Evolutionary conservation across 1,140 invertebrate genomes (phyloP), one percentile per base, ranked within the genome.

Genomic region (Batillaria attramentaria): DNA sequence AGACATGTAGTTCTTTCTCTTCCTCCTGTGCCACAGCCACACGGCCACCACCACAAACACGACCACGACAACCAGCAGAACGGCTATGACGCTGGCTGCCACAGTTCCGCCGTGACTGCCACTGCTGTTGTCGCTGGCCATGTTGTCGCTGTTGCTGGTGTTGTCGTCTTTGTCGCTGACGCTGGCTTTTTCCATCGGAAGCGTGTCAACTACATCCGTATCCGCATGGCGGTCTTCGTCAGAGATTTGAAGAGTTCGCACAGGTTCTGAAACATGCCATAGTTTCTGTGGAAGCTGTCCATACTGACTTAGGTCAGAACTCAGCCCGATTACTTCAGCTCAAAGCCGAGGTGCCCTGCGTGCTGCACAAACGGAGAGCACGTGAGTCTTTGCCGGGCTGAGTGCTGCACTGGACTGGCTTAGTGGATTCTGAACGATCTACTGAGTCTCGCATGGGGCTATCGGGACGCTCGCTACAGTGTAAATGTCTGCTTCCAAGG

Each of bases 1-100:
- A 10, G 73, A 70, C 68, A 39, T 42, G 3, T 28, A 75, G 35
- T 75, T 62, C 57, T 74, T 43, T 24, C 57, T 75, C 37, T 54
- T 62, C 73, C 57, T 24, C 35, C 39, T 60, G 41, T 42, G 31
- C 54, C 60, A 6, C 35, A 75, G 13, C 73, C 54, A 65, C 73
- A 75, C 10, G 10, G 42, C 42, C n/a, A 62, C 37, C 37, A 62
- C 3, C 16, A 41, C 73, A 31, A 2, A 70, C 41, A 18, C 24
- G 31, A n/a, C 54, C 39, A 24, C 57, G 8, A 75, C 3, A 10
- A 75, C n/a, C 37, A 75, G 35, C 57, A 75, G 54, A 13, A 62
- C 31, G 24, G 54, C 50, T 18, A 75, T 31, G 54, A 75, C 43
- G 54, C 50, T 28, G 35, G 54, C 73, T 4, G 73, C 73, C 4